These are phyloP conservation scores for Aurelia aurita DNA, from an alignment of 30 jellyfish, hydroid and myxozoan genomes.

Conservation along the genomic window DNA sequence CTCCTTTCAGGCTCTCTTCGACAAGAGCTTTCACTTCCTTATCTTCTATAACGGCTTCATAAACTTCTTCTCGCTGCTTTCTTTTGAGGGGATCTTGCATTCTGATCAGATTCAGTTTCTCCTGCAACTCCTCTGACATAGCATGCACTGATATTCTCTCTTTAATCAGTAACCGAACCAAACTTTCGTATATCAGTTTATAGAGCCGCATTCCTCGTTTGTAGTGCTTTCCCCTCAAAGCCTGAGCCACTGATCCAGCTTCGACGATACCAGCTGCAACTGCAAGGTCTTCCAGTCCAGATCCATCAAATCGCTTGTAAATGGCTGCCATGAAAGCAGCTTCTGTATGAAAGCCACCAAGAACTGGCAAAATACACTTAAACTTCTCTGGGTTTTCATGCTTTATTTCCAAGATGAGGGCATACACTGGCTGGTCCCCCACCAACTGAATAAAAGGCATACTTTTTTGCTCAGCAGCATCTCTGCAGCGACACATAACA, in stretches of 20 bases:
- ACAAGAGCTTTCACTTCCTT: slow-evolving; percentile 35
- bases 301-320: no score
- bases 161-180: slow-evolving; percentile 1
- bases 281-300: neutral
- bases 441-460: no score
- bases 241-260: slow-evolving; percentile 28
- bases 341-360: no score
- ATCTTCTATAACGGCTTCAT: slow-evolving; percentile 33
- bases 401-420: no score
- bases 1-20: slow-evolving; percentile 6
- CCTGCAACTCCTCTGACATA: slow-evolving; percentile 11
- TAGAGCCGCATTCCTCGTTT: slow-evolving; percentile 9
- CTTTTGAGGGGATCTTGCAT: no score
- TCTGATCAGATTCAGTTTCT: slow-evolving; percentile 3
- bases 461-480: no score
- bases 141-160: slow-evolving; percentile 13
- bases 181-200: slow-evolving; percentile 19
- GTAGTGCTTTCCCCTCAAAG: slow-evolving; percentile 22
- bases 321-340: no score
- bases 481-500: no score
- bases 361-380: no score
- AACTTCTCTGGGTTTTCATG: no score
- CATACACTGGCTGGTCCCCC: no score
- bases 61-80: neutral
- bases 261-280: slow-evolving; percentile 35